Base-by-base conservation (phyloP, 2,797 vertebrate species). In the Myotis myotis region DNA sequence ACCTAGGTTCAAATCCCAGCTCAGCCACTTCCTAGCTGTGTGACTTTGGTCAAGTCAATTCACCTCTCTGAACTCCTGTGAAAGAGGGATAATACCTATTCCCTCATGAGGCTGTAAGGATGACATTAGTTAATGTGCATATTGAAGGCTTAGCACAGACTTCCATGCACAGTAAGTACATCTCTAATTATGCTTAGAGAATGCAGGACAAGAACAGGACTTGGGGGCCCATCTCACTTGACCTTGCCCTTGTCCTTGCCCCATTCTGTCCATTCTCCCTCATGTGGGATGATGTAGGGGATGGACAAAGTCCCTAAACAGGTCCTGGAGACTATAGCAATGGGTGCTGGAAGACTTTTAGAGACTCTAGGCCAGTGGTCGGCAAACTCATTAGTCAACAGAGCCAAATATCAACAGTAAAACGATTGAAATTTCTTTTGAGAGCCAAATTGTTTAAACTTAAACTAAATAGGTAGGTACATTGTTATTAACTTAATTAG, bases 121-220 rank as follows among this genome's bases (percentile, higher is more conserved):
- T 82, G 74, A 47, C 57, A 51, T 64, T n/a, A 85, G n/a, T 11
- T 90, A 74, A 85, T 41, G 28, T 62, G 66, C 82, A 28, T 47
- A 78, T 30, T 28, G 87, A 89, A 92, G 55, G 53, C 68, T 87
- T 64, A 89, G 41, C 81, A 85, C 44, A 83, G 60, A 68, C 23
- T 4, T 28, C n/a, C 15, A 4, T 36, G 44, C 22, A 57, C 28
- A 76, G 78, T 17, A 88, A 92, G 28, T 51, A 17, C 41, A 36
- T 17, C 55, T 79, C 19, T 90, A 71, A 53, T 44, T 41, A 66
- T 75, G 51, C 80, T 72, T 51, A 33, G 22, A 94, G 62, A 94
- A 81, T 53, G 79, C 13, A 36, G 36, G 71, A 47, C 90, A 80
- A 93, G 88, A 96, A 83, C 8, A 96, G 84, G 51, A 74, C 72